Conservation (phyloP, 2,113 vertebrate genomes). For the Potamarius usumacintae region DNA sequence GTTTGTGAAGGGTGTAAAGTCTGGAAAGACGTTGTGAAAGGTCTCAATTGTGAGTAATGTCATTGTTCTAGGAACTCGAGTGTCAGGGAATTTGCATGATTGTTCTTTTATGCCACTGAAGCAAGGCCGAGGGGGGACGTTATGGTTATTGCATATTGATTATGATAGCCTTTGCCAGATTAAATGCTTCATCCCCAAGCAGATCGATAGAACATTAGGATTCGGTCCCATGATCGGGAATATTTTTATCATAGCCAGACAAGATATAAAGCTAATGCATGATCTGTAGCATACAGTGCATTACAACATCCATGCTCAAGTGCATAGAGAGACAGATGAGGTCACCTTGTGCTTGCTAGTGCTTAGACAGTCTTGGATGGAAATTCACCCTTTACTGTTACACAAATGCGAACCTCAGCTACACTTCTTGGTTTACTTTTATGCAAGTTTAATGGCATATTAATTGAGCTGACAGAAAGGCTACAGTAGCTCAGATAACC, state of each 20-base stretch:
- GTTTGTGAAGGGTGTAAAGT: slow-evolving; percentile 18
- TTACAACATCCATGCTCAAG: not conserved
- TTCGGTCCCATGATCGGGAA: slow-evolving; percentile 34
- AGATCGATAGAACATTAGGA: slow-evolving; percentile 53
- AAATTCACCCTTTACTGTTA: not conserved
- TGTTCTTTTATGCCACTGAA: slow-evolving; percentile 35
- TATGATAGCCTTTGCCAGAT: slow-evolving; percentile 47
- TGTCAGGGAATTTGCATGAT: slow-evolving; percentile 40
- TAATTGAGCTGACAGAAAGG: not conserved
- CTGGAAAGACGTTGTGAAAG: slow-evolving; percentile 5
- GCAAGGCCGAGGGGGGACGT: slow-evolving; percentile 25
- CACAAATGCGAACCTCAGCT: too few species aligned
- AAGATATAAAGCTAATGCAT: slow-evolving; percentile 26
- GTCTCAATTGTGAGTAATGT: slow-evolving; percentile 1
- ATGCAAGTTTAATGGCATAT: not conserved
- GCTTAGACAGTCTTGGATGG: not conserved
- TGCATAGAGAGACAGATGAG: not conserved
- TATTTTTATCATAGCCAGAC: slow-evolving; percentile 31
- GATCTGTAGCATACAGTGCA: not conserved
- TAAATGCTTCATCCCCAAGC: slow-evolving; percentile 25
- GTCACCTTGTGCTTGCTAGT: slow-evolving; percentile 32
- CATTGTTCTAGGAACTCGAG: not conserved
- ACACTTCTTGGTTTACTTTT: not conserved
- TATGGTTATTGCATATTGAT: slow-evolving; percentile 55
- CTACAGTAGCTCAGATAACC: not conserved